Evolutionary conservation across 2,113 vertebrate species (phyloP).

Genomic region (Datnioides undecimradiatus): DNA sequence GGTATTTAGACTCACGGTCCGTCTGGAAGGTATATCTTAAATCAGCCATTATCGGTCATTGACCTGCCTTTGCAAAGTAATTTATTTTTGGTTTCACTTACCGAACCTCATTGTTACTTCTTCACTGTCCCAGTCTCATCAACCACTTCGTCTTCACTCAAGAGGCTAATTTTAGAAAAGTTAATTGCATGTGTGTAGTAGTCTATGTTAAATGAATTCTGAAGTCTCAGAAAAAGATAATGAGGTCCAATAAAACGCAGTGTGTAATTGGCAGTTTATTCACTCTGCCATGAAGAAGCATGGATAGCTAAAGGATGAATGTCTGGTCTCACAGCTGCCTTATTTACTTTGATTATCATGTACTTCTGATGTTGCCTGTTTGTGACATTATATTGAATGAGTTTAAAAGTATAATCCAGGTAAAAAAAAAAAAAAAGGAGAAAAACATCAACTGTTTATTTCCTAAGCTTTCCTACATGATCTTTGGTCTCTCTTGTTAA

Average conservation of each 20-base stretch:
- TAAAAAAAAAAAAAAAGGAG: constrained; percentile 12
- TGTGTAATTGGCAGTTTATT: constrained; percentile 57
- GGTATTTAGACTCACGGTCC: constrained; percentile 9
- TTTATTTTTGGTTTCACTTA: constrained; percentile 7
- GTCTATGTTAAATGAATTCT: constrained; percentile 53
- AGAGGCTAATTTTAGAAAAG: constrained; percentile 59
- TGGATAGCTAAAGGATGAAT: constrained; percentile 19
- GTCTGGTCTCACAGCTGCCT: constrained; percentile 15
- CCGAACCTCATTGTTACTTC: not conserved
- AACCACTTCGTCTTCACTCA: constrained; percentile 29
- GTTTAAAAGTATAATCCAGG: not conserved
- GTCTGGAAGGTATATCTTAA: not conserved
- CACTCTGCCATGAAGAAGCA: constrained; percentile 37
- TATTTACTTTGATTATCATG: constrained; percentile 29
- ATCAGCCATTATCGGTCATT: not conserved
- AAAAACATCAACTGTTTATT: not conserved
- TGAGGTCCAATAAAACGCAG: constrained; percentile 50
- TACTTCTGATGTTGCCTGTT: not conserved
- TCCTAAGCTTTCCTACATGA: not conserved
- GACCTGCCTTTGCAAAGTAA: not conserved
- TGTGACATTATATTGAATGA: constrained; percentile 8
- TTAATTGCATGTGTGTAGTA: constrained; percentile 64
- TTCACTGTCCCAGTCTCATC: constrained; percentile 33
- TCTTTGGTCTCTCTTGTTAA: constrained; percentile 16
- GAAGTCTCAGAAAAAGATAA: constrained; percentile 51